Percentiles rank a stretch among this genome's conserved stretches.
phyloP scores from a whole-genome alignment of 2,113 vertebrate genomes.

The Catagonus wagneri region DNA sequence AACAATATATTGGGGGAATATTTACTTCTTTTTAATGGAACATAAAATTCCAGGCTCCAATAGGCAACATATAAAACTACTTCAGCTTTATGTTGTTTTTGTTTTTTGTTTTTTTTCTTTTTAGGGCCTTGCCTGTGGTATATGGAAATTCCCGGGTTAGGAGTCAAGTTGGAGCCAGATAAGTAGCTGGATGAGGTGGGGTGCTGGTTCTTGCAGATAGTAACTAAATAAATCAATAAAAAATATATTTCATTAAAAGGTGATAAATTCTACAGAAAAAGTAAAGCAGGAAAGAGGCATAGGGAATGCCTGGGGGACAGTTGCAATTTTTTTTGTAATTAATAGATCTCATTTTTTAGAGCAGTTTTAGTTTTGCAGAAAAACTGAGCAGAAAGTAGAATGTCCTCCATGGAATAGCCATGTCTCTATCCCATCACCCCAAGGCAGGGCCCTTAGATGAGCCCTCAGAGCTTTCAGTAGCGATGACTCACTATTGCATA shows the following conservation, averaged over 20 bases:
- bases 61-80: not conserved
- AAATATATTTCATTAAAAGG: not conserved
- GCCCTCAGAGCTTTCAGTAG: not conserved
- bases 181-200: not conserved
- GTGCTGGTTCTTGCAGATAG: not conserved
- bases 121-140: too few relatives aligned
- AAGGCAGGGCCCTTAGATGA: not conserved
- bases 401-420: fast-evolving
- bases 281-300: not conserved
- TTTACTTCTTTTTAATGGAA: not conserved
- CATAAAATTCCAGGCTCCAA: not conserved
- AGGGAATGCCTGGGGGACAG: not conserved
- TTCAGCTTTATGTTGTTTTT: not conserved
- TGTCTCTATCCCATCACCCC: not conserved
- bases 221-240: not conserved
- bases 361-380: not conserved
- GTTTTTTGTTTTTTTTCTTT: too few relatives aligned
- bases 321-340: not conserved
- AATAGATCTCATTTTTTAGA: not conserved
- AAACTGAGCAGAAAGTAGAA: not conserved
- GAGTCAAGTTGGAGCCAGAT: too few relatives aligned
- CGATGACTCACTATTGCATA: not conserved
- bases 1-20: not conserved
- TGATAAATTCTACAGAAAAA: not conserved
- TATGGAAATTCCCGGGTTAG: too few relatives aligned